These are phyloP conservation scores for Acleris laterana DNA, from an alignment of 2,888 invertebrate species.

Conservation along the genomic window DNA sequence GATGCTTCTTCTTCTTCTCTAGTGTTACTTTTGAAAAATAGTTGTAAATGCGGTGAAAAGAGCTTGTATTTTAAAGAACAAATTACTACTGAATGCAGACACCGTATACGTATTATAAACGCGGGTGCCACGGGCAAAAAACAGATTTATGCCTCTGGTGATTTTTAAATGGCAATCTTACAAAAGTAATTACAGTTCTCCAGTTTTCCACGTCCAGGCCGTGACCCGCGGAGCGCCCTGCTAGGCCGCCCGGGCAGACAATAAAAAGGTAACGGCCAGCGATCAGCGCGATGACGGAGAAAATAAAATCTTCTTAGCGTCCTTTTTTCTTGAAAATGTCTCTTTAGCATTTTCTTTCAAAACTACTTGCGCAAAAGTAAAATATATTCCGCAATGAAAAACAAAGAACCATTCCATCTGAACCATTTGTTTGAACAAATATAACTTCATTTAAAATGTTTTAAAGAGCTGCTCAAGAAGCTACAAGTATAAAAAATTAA, in stretches of 20 bases:
- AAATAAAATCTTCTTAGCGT: constrained; percentile 75
- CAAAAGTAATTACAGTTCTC: constrained; percentile 36
- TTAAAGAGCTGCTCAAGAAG: no score
- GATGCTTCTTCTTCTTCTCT: no score
- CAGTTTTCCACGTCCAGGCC: constrained; percentile 54
- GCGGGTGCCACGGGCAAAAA: not conserved
- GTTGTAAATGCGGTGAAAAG: no score
- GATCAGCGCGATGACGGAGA: constrained; percentile 57
- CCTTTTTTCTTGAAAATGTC: constrained; percentile 41
- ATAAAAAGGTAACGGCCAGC: constrained; percentile 72
- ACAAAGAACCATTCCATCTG: no score
- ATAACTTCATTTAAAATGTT: no score
- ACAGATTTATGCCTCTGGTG: constrained; percentile 5
- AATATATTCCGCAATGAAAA: no score
- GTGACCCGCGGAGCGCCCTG: constrained; percentile 68
- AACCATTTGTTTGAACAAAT: no score
- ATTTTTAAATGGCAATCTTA: constrained; percentile 10
- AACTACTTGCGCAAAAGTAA: no score
- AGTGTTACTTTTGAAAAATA: no score
- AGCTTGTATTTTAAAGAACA: no score
- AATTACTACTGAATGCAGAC: not conserved
- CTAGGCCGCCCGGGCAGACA: constrained; percentile 63
- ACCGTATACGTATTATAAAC: not conserved
- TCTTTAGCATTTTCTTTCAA: not conserved
- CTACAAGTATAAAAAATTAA: no score